Percentiles rank a stretch among this genome's conserved stretches.
These are phyloP conservation scores for Collichthys lucidus DNA, from an alignment of 2,113 vertebrate species.

Conservation along the genomic window DNA sequence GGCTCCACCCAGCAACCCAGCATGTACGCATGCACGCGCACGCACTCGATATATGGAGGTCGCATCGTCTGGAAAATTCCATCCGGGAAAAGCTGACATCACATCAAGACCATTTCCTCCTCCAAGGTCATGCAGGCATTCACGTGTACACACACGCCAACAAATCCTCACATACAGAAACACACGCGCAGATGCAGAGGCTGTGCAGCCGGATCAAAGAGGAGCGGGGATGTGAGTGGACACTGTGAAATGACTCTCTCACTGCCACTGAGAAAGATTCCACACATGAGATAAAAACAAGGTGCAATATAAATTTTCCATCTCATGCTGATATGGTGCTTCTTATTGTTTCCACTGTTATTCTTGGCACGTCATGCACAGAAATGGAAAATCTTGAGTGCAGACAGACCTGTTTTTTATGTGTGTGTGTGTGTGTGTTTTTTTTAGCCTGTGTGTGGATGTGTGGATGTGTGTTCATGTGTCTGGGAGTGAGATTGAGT, in stretches of 20 bases:
- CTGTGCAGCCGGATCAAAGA: constrained; percentile 21
- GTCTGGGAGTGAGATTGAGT: constrained; percentile 1
- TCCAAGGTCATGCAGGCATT: constrained; percentile 46
- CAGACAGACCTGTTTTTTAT: not conserved
- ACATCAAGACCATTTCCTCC: constrained; percentile 41
- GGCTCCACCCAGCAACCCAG: not conserved
- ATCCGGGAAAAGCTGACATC: constrained; percentile 52
- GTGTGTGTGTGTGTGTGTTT: not conserved
- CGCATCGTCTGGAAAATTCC: constrained; percentile 54
- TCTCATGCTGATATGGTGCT: not conserved
- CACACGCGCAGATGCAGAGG: not conserved
- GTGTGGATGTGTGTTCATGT: not conserved
- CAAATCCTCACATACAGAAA: not conserved
- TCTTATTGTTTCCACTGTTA: not conserved
- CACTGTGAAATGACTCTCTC: not conserved
- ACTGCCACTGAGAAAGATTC: not conserved
- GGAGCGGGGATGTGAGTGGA: not conserved
- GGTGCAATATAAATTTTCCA: not conserved
- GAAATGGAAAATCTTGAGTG: not conserved
- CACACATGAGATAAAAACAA: not conserved
- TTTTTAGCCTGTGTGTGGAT: not conserved
- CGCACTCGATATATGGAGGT: constrained; percentile 24
- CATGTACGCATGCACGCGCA: not conserved
- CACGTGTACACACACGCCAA: not conserved
- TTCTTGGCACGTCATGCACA: not conserved